Evolutionary conservation across 2,888 invertebrate genomes (phyloP), one percentile per base, ranked within the genome.

Genomic region (Melipona beecheii): DNA sequence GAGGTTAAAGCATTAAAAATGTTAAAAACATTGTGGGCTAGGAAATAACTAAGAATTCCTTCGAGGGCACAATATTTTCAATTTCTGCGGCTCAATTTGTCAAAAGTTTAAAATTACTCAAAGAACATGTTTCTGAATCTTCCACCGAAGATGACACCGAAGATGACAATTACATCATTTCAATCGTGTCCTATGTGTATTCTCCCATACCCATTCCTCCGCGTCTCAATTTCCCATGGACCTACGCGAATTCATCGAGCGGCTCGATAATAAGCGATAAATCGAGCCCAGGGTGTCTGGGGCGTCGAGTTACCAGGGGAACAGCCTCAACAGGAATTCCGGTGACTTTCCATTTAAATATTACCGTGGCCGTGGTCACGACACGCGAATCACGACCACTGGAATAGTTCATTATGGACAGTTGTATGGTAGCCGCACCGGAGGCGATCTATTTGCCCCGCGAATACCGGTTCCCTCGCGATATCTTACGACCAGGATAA

Each of bases 371-470:
- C 62, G 75, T 43, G 71, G 86, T 87, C 88, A 86, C 83, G 87
- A 87, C 86, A 85, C 66, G 64, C 76, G 84, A 64, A 85, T 83
- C 81, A 81, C 83, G 87, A 75, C 11, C 84, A 54, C 66, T 71
- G 71, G 64, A 88, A 88, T 86, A 84, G 84, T 81, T 88, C 84
- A 81, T 86, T 88, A 85, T 85, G 76, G 86, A 83, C 86, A 81
- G 78, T 76, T 75, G 77, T 78, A 78, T 84, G 69, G 85, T 80
- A 80, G 85, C 84, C 60, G 71, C 50, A 77, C 76, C 84, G 71
- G 70, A 75, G 85, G 80, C 86, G 86, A 84, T 88, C 86, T 76
- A 80, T 88, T 88, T 83, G 71, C 73, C 50, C 73, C 75, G 56
- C 68, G 82, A 69, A 77, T 83, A 83, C 81, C 78, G 87, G 79